Conservation (phyloP, 2,113 vertebrate genomes). For the Tinamus guttatus region DNA sequence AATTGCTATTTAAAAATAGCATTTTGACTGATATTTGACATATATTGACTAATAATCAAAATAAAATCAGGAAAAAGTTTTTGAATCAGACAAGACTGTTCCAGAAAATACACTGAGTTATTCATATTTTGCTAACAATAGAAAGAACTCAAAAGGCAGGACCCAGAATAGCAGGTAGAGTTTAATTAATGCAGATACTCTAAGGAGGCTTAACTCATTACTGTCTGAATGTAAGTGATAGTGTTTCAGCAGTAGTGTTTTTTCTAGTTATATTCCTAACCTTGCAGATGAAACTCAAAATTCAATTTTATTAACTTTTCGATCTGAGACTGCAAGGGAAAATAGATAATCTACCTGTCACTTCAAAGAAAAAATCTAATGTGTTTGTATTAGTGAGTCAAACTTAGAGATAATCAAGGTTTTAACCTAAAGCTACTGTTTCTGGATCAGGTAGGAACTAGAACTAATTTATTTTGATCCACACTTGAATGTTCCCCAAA, state of each 20-base stretch:
- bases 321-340: neutral
- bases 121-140: slow-evolving; percentile 43
- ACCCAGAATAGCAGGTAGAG: slow-evolving; percentile 43
- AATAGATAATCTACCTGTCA: neutral
- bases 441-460: neutral
- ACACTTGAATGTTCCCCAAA: neutral
- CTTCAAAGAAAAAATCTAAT: neutral
- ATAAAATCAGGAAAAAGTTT: neutral
- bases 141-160: slow-evolving; percentile 37
- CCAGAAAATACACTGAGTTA: slow-evolving; percentile 46
- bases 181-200: slow-evolving; percentile 34
- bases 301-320: neutral
- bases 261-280: neutral
- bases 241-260: neutral
- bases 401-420: neutral
- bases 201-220: slow-evolving; percentile 13
- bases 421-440: neutral
- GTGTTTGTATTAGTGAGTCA: neutral
- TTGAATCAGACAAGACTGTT: neutral
- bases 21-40: too few relatives aligned
- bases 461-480: neutral
- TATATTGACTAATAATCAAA: neutral
- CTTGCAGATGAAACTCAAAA: neutral
- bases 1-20: neutral
- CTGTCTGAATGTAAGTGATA: neutral